Percentiles rank a stretch among this genome's conserved stretches.
phyloP scores from a whole-genome alignment of 92 coral and sea anemone genomes.

The Actinernus sp. region DNA sequence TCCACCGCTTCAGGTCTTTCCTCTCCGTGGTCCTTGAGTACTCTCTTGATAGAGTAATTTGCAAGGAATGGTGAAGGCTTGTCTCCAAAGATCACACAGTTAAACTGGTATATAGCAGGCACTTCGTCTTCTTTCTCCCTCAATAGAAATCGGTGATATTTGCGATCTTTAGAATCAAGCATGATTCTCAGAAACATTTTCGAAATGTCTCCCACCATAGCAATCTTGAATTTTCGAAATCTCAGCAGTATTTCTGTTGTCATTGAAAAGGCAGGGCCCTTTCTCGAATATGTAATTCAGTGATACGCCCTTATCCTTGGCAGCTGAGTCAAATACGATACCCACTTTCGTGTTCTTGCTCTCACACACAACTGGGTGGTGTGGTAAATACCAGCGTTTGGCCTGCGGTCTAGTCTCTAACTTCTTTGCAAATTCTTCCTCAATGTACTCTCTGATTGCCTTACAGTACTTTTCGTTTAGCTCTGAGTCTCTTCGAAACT shows the following conservation, averaged over 20 bases:
- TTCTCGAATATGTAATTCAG: slow-evolving; percentile 14
- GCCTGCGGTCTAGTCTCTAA: not conserved
- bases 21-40: slow-evolving; percentile 7
- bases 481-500: too few relatives aligned
- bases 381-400: slow-evolving; percentile 13
- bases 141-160: slow-evolving; percentile 23
- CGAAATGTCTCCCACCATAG: slow-evolving; percentile 24
- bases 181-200: slow-evolving; percentile 10
- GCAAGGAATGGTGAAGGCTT: slow-evolving; percentile 16
- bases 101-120: slow-evolving; percentile 10
- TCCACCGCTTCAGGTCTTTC: slow-evolving; percentile 1
- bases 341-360: not conserved
- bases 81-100: slow-evolving; percentile 22
- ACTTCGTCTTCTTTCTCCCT: not conserved
- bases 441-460: not conserved
- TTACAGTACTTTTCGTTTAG: too few relatives aligned
- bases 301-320: slow-evolving; percentile 1
- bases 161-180: slow-evolving; percentile 4
- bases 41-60: slow-evolving; percentile 10
- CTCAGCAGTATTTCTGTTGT: slow-evolving; percentile 12
- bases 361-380: slow-evolving; percentile 16
- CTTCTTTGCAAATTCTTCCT: not conserved
- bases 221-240: slow-evolving; percentile 6
- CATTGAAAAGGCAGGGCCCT: slow-evolving; percentile 13
- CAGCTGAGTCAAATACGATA: slow-evolving; percentile 1